Evolutionary conservation across 2,888 invertebrate species (phyloP), one percentile per base, ranked within the genome.

Genomic region (Smittia sp.): DNA sequence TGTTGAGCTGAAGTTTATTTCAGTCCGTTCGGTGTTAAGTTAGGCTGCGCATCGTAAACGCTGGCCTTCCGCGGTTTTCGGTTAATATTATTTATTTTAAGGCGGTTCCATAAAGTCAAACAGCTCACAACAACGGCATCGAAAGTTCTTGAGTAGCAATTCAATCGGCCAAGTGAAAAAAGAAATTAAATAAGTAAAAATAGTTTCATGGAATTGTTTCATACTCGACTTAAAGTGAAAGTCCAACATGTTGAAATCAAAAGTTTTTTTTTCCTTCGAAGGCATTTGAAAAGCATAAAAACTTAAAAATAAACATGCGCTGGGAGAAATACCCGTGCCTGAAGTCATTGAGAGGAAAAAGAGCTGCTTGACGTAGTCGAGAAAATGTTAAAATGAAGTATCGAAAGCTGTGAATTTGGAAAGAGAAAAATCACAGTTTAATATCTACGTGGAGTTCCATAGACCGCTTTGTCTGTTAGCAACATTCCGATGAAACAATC

Each of bases 171-270:
- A 58, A 58, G 18, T 58, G 18, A 18, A 58, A 20, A 20, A 58
- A 18, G 22, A 58, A 58, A 22, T 58, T 2, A 46, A 46, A 46
- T 46, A 6, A 7, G 52, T 6, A 52, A 52, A 46, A 58, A 20
- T 58, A 18, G 22, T 20, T 58, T n/a, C 2, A 20, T 3, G 18
- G 58, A 46, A 46, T 46, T n/a, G 15, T 46, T 46, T 46, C 46
- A 46, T 46, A 67, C n/a, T 39, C 69, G 52, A 69, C 18, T 52
- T 22, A 39, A 69, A 69, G 69, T 69, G 69, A 69, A 69, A 69
- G 69, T 69, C 41, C 41, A 67, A 68, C 32, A 69, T 46, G 46
- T 69, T 54, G 54, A 69, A 69, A 69, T 54, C 69, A 69, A 69
- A 69, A 69, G 69, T 69, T 67, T 39, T 27, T 25, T 54, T 69